phyloP scores from a whole-genome alignment of 2,113 vertebrate species.

The Pituophis catenifer region DNA sequence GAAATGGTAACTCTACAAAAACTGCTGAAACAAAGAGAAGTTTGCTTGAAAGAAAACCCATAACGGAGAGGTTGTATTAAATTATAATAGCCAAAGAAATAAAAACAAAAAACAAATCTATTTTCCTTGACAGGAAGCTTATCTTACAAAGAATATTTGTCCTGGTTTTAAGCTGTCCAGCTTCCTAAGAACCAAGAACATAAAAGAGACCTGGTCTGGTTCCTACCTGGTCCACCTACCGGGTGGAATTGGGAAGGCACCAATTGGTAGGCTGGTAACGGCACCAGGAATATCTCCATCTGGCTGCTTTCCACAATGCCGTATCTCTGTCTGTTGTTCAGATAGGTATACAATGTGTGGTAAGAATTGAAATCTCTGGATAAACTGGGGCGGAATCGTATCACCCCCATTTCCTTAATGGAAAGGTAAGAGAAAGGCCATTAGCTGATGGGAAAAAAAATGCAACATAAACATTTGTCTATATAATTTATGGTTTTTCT shows the following conservation, averaged over 20 bases:
- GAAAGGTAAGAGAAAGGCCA: background rate
- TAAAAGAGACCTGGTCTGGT: too few relatives aligned
- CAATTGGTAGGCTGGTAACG: slow-evolving; percentile 65
- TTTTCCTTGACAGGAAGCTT: background rate
- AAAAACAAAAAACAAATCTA: background rate
- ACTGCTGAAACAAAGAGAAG: background rate
- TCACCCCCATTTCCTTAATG: slow-evolving; percentile 52
- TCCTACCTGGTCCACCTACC: slow-evolving; percentile 68
- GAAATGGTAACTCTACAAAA: background rate
- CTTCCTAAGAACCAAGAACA: background rate
- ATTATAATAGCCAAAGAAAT: background rate
- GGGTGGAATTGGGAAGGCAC: slow-evolving; percentile 57
- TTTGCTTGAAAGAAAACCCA: background rate
- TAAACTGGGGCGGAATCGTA: slow-evolving; percentile 51
- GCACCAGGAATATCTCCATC: slow-evolving; percentile 53
- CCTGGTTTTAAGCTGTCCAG: background rate
- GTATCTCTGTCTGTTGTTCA: slow-evolving; percentile 62
- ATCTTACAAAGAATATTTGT: background rate
- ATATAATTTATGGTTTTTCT: background rate
- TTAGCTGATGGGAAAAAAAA: too few relatives aligned
- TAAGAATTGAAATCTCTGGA: slow-evolving; percentile 45
- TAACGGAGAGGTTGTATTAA: background rate
- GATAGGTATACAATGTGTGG: slow-evolving; percentile 61
- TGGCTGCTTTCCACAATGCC: slow-evolving; percentile 30
- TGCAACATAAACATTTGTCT: background rate